phyloP scores from a whole-genome alignment of 2,888 invertebrate species.

The Thecophora atra region DNA sequence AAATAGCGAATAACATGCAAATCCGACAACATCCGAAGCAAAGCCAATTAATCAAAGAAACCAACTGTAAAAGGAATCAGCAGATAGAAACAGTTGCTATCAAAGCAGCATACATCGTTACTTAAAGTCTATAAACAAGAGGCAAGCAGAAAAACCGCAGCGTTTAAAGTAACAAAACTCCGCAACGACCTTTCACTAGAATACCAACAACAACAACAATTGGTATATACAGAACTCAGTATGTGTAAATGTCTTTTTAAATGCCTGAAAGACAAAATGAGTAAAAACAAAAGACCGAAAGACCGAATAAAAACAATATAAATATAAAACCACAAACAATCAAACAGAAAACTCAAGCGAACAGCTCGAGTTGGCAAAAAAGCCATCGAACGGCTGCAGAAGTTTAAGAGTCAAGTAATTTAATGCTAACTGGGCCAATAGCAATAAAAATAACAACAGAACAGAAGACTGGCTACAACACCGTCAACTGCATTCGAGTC shows the following conservation, averaged over 20 bases:
- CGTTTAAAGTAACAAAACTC: not conserved
- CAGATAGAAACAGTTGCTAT: not conserved
- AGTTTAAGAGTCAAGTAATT: slow-evolving; percentile 18
- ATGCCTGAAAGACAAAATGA: not conserved
- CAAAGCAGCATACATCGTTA: not conserved
- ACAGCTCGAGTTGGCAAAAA: not conserved
- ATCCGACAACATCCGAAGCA: not conserved
- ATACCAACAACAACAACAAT: slow-evolving; percentile 7
- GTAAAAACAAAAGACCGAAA: not conserved
- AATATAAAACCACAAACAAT: not conserved
- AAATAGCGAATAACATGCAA: slow-evolving; percentile 9
- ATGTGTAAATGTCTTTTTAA: slow-evolving; percentile 10
- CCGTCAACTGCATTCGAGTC: no score
- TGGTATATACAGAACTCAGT: not conserved
- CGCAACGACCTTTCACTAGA: slow-evolving; percentile 32
- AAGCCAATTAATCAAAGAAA: not conserved
- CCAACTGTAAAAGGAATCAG: not conserved
- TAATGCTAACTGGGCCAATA: slow-evolving; percentile 29
- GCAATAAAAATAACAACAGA: not conserved
- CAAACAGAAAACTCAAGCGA: not conserved
- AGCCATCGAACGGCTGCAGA: not conserved
- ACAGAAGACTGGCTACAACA: slow-evolving; percentile 5
- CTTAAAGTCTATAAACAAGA: not conserved
- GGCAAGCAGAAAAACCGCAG: no score
- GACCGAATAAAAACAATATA: not conserved